phyloP scores from a whole-genome alignment of 2,888 invertebrate genomes.

The Chloromyia formosa region DNA sequence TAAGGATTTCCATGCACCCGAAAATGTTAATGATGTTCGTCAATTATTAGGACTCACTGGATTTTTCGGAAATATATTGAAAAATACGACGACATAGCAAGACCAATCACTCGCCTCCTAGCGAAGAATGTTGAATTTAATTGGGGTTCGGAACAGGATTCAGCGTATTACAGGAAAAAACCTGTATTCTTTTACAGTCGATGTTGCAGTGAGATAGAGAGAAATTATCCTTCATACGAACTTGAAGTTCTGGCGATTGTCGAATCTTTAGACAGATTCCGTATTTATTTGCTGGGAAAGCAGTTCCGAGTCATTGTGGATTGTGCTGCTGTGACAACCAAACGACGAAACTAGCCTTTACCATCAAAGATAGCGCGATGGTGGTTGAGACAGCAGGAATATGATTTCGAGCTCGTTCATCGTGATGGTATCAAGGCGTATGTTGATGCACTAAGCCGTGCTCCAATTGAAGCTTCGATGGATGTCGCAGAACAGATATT shows the following conservation, averaged over 20 bases:
- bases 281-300: background rate
- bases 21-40: background rate
- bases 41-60: constrained; percentile 27
- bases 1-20: constrained; percentile 5
- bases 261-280: constrained; percentile 24
- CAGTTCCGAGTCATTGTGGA: background rate
- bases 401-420: background rate
- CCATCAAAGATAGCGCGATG: constrained; percentile 20
- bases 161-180: no score
- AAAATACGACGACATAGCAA: background rate
- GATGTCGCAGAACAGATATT: constrained; percentile 7
- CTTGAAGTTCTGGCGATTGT: constrained; percentile 50
- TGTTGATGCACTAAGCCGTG: background rate
- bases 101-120: no score
- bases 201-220: constrained; percentile 47
- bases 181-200: constrained; percentile 51
- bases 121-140: no score
- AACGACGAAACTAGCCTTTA: background rate
- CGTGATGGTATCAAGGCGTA: background rate
- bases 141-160: no score
- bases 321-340: background rate
- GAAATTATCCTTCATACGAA: constrained; percentile 49
- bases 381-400: background rate
- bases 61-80: no score
- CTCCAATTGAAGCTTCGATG: background rate